These are phyloP conservation scores for Erinaceus europaeus DNA, from an alignment of 2,113 vertebrate genomes.

Conservation along the genomic window DNA sequence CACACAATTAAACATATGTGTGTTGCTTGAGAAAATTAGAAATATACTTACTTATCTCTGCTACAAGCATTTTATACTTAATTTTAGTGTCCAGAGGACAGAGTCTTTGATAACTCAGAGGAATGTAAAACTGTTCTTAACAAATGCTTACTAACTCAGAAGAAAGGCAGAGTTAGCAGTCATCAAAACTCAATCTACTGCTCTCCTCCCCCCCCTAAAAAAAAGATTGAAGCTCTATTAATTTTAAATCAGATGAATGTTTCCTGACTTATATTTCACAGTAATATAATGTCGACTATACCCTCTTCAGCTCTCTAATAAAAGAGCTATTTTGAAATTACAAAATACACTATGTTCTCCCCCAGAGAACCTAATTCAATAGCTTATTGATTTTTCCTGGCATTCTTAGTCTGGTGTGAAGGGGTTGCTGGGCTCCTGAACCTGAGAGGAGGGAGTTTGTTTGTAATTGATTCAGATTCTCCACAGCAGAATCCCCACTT, in stretches of 20 bases:
- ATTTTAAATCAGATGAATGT: constrained; percentile 68
- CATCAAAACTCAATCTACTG: constrained; percentile 59
- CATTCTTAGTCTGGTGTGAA: constrained; percentile 65
- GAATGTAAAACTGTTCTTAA: constrained; percentile 72
- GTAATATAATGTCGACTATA: constrained; percentile 60
- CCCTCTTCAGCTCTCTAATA: constrained; percentile 49
- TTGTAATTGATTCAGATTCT: constrained; percentile 62
- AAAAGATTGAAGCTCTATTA: constrained; percentile 67
- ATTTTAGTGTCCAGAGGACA: constrained; percentile 67
- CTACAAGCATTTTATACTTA: constrained; percentile 72
- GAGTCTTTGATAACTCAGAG: constrained; percentile 44
- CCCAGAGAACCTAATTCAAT: constrained; percentile 70
- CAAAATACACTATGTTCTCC: constrained; percentile 74
- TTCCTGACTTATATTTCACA: constrained; percentile 63
- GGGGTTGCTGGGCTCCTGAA: constrained; percentile 50
- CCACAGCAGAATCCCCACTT: neutral
- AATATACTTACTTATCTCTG: constrained; percentile 70
- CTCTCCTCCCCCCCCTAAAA: no score
- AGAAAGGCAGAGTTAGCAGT: constrained; percentile 72
- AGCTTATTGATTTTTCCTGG: constrained; percentile 65
- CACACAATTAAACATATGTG: constrained; percentile 11
- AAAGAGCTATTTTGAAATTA: constrained; percentile 72
- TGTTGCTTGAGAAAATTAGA: constrained; percentile 76
- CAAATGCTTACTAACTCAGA: constrained; percentile 76
- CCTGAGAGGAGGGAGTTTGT: constrained; percentile 58